Conservation (phyloP, 2,113 vertebrate species). For the Rallus limicola region DNA sequence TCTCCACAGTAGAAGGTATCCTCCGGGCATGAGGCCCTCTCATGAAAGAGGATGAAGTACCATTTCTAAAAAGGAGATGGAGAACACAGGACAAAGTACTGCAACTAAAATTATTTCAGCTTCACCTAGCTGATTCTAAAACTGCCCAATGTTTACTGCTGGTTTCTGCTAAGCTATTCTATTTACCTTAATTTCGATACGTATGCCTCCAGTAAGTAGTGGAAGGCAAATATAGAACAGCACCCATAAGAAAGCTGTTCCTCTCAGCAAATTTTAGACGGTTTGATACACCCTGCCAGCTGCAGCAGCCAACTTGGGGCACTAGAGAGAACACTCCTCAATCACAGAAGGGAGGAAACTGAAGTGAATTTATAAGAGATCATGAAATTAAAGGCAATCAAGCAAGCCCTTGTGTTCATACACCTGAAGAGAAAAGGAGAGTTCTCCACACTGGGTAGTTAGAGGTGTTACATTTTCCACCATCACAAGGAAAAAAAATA, state of each 20-base stretch:
- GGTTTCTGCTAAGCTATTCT: slow-evolving; percentile 33
- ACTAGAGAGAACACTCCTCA: slow-evolving; percentile 1
- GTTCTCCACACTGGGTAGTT: not conserved
- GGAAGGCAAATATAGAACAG: not conserved
- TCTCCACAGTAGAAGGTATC: not conserved
- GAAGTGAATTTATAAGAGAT: not conserved
- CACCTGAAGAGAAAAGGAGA: not conserved
- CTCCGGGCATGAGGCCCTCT: not conserved
- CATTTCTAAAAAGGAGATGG: not conserved
- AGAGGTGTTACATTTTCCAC: not conserved
- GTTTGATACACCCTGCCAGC: slow-evolving; percentile 25
- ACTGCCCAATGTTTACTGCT: not conserved
- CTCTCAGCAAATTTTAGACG: slow-evolving; percentile 7
- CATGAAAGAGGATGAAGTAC: not conserved
- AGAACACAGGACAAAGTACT: not conserved
- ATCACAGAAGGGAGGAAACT: not conserved
- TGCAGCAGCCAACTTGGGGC: slow-evolving; percentile 23
- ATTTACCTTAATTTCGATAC: not conserved
- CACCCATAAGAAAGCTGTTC: not conserved
- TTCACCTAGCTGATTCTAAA: slow-evolving; percentile 35
- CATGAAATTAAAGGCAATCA: not conserved
- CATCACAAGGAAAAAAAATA: not conserved
- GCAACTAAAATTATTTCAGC: slow-evolving; percentile 28
- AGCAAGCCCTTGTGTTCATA: not conserved
- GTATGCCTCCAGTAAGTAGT: not conserved